phyloP scores from a whole-genome alignment of 2,113 vertebrate species.

The Eclectus roratus region DNA sequence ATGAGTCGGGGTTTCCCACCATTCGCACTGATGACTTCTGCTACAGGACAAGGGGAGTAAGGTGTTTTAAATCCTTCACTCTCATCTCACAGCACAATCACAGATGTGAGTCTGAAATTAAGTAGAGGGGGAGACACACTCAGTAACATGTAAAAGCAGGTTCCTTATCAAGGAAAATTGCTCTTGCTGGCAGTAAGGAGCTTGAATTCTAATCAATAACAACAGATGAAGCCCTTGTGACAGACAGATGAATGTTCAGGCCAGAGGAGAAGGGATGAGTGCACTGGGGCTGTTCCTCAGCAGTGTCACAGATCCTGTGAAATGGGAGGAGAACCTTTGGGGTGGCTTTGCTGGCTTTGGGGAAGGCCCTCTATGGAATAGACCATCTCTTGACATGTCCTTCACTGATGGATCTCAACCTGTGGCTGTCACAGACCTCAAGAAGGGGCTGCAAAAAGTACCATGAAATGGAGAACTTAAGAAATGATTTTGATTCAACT shows the following conservation, averaged over 20 bases:
- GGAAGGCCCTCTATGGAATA: background rate
- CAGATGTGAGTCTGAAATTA: background rate
- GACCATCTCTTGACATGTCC: background rate
- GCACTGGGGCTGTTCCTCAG: fast-evolving
- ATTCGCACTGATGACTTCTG: fast-evolving
- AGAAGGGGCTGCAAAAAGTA: background rate
- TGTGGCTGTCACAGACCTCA: background rate
- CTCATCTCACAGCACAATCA: background rate
- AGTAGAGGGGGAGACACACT: background rate
- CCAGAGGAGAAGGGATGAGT: background rate
- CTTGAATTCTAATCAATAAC: background rate
- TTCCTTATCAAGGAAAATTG: background rate
- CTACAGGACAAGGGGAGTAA: no score
- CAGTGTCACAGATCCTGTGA: background rate
- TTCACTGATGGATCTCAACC: background rate
- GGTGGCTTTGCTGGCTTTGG: background rate
- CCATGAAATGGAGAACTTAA: fast-evolving
- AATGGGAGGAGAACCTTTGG: background rate
- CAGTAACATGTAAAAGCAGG: background rate
- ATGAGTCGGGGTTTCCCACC: fast-evolving
- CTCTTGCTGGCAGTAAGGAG: background rate
- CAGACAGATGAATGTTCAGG: background rate
- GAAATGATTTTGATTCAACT: background rate
- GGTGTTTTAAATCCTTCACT: no score
- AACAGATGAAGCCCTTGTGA: background rate